Percentiles rank a stretch among this genome's conserved stretches.
These are phyloP conservation scores for Germaria angustata DNA, from an alignment of 2,888 invertebrate genomes.

Conservation along the genomic window DNA sequence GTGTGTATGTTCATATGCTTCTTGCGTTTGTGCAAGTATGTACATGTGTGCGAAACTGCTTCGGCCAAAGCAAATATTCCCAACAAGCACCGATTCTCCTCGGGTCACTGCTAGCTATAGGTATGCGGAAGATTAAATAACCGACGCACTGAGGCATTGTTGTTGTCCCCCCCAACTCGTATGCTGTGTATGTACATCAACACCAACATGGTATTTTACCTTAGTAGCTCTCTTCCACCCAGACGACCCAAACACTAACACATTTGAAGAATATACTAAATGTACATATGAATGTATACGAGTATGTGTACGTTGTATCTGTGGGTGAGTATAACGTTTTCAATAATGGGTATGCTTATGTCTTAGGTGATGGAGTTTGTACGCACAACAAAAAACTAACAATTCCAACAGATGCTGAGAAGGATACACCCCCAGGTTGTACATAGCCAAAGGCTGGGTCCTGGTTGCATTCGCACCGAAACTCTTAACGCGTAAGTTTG, in stretches of 20 bases:
- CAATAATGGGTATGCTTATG: conserved; percentile 53
- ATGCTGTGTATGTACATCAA: conserved; percentile 16
- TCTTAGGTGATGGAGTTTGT: conserved; percentile 62
- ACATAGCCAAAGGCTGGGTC: conserved; percentile 80
- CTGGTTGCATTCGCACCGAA: conserved; percentile 79
- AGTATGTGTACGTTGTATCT: conserved; percentile 5
- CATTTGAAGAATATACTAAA: conserved; percentile 35
- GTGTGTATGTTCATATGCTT: background rate
- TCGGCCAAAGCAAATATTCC: conserved; percentile 65
- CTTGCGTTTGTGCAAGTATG: background rate
- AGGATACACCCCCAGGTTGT: conserved; percentile 80
- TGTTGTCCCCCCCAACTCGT: conserved; percentile 31
- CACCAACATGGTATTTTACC: conserved; percentile 8
- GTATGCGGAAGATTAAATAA: conserved; percentile 72
- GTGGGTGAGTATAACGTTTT: conserved; percentile 35
- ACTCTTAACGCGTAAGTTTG: conserved; percentile 79
- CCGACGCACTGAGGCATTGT: conserved; percentile 66
- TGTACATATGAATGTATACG: conserved; percentile 7
- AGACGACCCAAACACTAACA: conserved; percentile 29
- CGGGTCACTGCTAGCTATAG: conserved; percentile 71
- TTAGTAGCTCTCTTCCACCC: conserved; percentile 51
- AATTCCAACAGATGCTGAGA: conserved; percentile 77
- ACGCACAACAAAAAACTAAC: conserved; percentile 64
- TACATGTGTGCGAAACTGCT: conserved; percentile 19
- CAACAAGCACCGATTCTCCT: conserved; percentile 70